phyloP scores from a whole-genome alignment of 2,888 invertebrate genomes.

The Sinhomidia bicolor region DNA sequence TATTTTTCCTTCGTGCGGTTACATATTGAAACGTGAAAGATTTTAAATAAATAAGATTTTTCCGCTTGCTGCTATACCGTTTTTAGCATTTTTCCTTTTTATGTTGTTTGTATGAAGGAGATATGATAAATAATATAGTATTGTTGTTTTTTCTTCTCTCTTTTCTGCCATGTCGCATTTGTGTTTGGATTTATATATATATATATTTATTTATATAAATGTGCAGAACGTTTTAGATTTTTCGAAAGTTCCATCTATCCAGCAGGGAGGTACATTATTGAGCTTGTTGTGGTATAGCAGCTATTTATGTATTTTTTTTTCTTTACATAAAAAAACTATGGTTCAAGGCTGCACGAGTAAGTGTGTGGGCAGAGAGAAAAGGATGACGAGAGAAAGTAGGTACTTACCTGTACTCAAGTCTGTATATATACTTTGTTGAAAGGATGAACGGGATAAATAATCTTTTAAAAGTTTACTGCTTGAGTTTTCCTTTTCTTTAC shows the following conservation, averaged over 20 bases:
- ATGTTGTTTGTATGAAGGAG: neutral
- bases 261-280: neutral
- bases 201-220: too few species aligned
- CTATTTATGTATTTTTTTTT: neutral
- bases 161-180: neutral
- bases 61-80: neutral
- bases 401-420: neutral
- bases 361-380: slow-evolving; percentile 27
- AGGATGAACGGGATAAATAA: neutral
- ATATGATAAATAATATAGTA: neutral
- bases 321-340: neutral
- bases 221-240: too few species aligned
- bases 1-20: neutral
- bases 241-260: neutral
- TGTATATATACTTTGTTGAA: neutral
- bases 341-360: slow-evolving; percentile 58
- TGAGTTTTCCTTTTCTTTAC: neutral
- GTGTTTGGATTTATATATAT: neutral
- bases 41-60: slow-evolving; percentile 36
- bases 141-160: neutral
- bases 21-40: slow-evolving; percentile 31
- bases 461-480: neutral
- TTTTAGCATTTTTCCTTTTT: neutral
- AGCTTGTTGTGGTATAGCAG: neutral
- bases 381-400: slow-evolving; percentile 5